A percentile compares a stretch with the other conserved stretches of the same genome.
Evolutionary conservation across 2,113 vertebrate species (phyloP).

Genomic region (Bos taurus): ARS-UCD2.0 NC_037336.1:54090501-54091000

Average conservation of each 20-base stretch:
- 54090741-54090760: not conserved
- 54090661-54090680: no score
- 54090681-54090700: not conserved
- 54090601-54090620: no score
- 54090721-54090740: not conserved
- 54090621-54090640: no score
- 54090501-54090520: no score
- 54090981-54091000: conserved; percentile 67
- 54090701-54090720: not conserved
- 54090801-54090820: not conserved
- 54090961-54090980: conserved; percentile 62
- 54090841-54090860: not conserved
- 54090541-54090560: no score
- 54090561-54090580: no score
- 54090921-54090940: not conserved
- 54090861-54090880: not conserved
- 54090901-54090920: not conserved
- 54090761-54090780: not conserved
- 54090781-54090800: not conserved
- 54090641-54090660: no score
- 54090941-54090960: not conserved
- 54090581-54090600: no score
- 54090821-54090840: not conserved
- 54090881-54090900: not conserved
- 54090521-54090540: no score